These are phyloP conservation scores for Hyles lineata DNA, from an alignment of 2,888 invertebrate species.

Conservation along the genomic window DNA sequence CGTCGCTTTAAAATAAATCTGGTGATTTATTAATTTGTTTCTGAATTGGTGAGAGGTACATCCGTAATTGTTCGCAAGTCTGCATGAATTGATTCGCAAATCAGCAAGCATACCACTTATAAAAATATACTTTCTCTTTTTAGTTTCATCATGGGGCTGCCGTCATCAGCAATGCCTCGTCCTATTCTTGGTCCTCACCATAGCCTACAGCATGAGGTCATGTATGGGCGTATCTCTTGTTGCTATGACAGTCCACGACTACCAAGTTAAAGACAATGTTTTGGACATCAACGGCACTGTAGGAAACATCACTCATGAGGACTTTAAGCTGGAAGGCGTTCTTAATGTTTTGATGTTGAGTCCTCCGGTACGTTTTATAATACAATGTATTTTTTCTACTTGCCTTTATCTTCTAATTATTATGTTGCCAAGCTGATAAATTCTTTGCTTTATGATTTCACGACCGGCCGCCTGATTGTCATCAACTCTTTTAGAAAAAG, in stretches of 20 bases:
- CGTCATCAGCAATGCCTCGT: slow-evolving; percentile 86
- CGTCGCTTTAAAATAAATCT: no score
- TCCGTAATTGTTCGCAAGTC: no score
- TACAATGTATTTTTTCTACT: no score
- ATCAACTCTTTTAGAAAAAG: no score
- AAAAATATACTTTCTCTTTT: slow-evolving; percentile 18
- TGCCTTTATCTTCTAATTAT: no score
- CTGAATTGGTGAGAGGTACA: no score
- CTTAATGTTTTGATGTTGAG: slow-evolving; percentile 56
- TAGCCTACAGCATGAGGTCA: slow-evolving; percentile 86
- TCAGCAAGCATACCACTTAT: no score
- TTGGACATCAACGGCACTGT: background rate
- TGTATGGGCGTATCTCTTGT: slow-evolving; percentile 88
- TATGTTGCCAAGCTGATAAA: no score
- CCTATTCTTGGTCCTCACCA: slow-evolving; percentile 83
- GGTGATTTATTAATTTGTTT: no score
- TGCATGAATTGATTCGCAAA: no score
- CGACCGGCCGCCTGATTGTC: no score
- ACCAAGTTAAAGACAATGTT: background rate
- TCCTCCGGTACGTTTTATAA: slow-evolving; percentile 51
- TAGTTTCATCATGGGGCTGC: slow-evolving; percentile 65
- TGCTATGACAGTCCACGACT: slow-evolving; percentile 80
- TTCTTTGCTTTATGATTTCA: no score
- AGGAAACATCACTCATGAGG: slow-evolving; percentile 26
- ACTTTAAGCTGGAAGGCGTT: slow-evolving; percentile 47